A percentile compares a stretch with the other conserved stretches of the same genome.
Evolutionary conservation across 2,888 invertebrate species (phyloP).

Genomic region (Myopa tessellatipennis): DNA sequence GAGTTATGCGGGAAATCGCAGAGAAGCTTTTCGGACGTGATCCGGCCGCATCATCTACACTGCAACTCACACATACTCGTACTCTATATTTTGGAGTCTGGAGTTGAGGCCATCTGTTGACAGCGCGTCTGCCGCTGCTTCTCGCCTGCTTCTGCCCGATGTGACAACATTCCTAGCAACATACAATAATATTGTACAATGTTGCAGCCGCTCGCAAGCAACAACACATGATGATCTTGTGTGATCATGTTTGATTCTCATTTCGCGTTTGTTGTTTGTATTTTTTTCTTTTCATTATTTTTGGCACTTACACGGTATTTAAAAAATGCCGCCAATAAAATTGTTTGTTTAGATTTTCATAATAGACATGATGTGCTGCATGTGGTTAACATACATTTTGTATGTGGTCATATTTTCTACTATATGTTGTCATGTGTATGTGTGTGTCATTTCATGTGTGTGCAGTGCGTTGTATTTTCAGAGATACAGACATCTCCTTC

Average conservation of each 20-base stretch:
- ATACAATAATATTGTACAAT: neutral
- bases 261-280: too few species aligned
- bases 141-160: neutral
- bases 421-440: too few species aligned
- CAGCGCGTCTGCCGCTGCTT: neutral
- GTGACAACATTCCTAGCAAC: neutral
- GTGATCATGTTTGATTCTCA: too few species aligned
- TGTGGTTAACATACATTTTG: neutral
- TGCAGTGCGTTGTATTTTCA: neutral
- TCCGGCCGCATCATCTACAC: neutral
- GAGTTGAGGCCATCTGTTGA: neutral
- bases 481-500: neutral
- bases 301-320: slow-evolving; percentile 10
- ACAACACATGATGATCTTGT: neutral
- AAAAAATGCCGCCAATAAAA: slow-evolving; percentile 12
- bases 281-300: slow-evolving; percentile 14
- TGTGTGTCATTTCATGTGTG: too few species aligned
- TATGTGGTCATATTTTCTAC: too few species aligned
- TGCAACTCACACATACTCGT: neutral
- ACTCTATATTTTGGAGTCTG: neutral
- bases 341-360: slow-evolving; percentile 17
- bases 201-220: neutral
- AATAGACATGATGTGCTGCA: neutral
- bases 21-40: neutral
- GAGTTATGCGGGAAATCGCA: neutral